Evolutionary conservation across 2,888 invertebrate species (phyloP), one percentile per base, ranked within the genome.

Genomic region (Aporophyla nigra): DNA sequence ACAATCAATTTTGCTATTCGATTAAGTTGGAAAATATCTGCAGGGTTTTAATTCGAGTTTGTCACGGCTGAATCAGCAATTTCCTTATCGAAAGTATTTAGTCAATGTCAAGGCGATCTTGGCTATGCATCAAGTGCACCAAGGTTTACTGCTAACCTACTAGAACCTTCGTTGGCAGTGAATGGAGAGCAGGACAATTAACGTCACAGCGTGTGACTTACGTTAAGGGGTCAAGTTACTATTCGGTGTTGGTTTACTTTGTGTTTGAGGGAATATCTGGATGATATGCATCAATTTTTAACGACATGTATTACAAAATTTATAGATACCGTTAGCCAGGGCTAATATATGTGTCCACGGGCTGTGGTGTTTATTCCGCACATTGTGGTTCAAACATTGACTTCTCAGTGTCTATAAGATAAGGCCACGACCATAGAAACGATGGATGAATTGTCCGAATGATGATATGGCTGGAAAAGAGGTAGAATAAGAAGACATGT

Each of bases 11-110:
- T 71, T 59, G 43, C 54, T 67, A 71, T 72, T n/a, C 51, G 63
- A 76, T 75, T 54, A 75, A 51, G 5, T 56, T 62, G 14, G 51
- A 69, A 56, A 68, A 59, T 53, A 49, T 27, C 6, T 6, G 24
- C 14, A 62, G 0, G 14, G 33, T 54, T 72, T 74, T 84, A 77
- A 75, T 62, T 67, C 19, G 40, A 24, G 46, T 77, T 76, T 66
- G 78, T 82, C 76, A 84, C 68, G 68, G 73, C 69, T 80, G 77
- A 80, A 78, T 87, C 81, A 82, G 69, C 77, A 63, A 83, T 86
- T 92, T 91, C 89, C 91, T 87, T 77, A 78, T 90, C 82, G 89
- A 91, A 87, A 89, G 88, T 84, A 82, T 85, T 77, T 78, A 70
- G 61, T 78, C 88, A 91, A 88, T 88, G 89, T 89, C 90, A 89